Percentiles rank a stretch among this genome's conserved stretches.
These are phyloP conservation scores for Campaea margaritaria DNA, from an alignment of 2,888 invertebrate genomes.

Conservation along the genomic window DNA sequence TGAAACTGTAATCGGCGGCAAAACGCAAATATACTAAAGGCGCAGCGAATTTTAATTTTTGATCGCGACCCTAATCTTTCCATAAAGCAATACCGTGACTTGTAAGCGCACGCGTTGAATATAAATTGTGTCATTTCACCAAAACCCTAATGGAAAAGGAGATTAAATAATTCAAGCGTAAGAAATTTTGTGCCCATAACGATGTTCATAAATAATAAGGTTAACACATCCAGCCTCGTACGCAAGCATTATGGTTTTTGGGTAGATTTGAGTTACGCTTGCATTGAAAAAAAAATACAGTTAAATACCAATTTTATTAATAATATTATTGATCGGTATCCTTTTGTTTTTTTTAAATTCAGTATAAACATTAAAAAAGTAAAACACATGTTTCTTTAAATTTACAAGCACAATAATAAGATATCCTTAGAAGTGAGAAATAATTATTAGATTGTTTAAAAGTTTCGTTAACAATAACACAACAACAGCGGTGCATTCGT, in stretches of 20 bases:
- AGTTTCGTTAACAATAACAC: too few relatives aligned
- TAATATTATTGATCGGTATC: too few relatives aligned
- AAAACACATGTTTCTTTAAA: too few relatives aligned
- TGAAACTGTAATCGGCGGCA: background rate
- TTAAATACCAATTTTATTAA: too few relatives aligned
- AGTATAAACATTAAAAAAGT: too few relatives aligned
- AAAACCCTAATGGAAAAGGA: slow-evolving; percentile 83
- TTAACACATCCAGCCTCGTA: slow-evolving; percentile 67
- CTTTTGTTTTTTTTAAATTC: too few relatives aligned
- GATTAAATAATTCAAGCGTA: slow-evolving; percentile 83
- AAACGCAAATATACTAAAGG: slow-evolving; percentile 3
- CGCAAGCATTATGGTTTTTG: slow-evolving; percentile 33
- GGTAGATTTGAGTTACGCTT: slow-evolving; percentile 30
- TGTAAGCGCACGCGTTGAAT: slow-evolving; percentile 69
- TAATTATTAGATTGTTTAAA: too few relatives aligned
- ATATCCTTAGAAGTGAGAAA: too few relatives aligned
- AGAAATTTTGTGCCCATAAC: slow-evolving; percentile 82
- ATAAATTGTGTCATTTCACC: slow-evolving; percentile 81
- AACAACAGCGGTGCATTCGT: too few relatives aligned
- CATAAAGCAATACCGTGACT: slow-evolving; percentile 74
- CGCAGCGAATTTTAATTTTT: slow-evolving; percentile 65
- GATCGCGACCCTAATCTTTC: slow-evolving; percentile 72
- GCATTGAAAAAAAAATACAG: background rate
- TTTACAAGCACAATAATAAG: too few relatives aligned
- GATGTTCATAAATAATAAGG: slow-evolving; percentile 79